These are phyloP conservation scores for Recurvirostra avosetta DNA, from an alignment of 2,113 vertebrate genomes.

Conservation along the genomic window DNA sequence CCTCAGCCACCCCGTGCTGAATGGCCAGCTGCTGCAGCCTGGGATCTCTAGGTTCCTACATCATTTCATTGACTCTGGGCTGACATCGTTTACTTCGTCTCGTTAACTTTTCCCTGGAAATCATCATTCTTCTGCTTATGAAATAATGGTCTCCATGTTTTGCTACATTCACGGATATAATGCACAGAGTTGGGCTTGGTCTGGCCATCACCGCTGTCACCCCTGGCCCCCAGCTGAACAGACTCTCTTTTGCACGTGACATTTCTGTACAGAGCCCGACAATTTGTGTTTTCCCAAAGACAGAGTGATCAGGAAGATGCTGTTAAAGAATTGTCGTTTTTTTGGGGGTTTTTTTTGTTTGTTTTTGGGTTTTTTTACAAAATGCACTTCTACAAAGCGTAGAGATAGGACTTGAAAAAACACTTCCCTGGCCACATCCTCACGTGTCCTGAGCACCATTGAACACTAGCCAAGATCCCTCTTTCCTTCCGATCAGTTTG, in stretches of 20 bases:
- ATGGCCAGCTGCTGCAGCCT: not conserved
- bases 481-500: not conserved
- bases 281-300: not conserved
- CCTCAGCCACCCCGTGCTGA: accelerated
- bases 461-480: not conserved
- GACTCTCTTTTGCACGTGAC: not conserved
- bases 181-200: not conserved
- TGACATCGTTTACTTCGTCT: not conserved
- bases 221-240: not conserved
- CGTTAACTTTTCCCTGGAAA: not conserved
- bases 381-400: not conserved
- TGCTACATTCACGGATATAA: not conserved
- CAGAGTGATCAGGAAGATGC: not conserved
- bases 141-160: not conserved
- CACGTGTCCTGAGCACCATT: not conserved
- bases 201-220: not conserved
- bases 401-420: not conserved
- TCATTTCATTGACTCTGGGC: not conserved
- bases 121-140: not conserved
- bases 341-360: too few species aligned
- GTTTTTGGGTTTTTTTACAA: not conserved
- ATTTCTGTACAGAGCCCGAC: not conserved
- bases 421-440: not conserved
- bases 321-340: not conserved
- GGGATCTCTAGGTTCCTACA: not conserved